These are phyloP conservation scores for Plectropomus leopardus DNA, from an alignment of 2,113 vertebrate genomes.

Conservation along the genomic window DNA sequence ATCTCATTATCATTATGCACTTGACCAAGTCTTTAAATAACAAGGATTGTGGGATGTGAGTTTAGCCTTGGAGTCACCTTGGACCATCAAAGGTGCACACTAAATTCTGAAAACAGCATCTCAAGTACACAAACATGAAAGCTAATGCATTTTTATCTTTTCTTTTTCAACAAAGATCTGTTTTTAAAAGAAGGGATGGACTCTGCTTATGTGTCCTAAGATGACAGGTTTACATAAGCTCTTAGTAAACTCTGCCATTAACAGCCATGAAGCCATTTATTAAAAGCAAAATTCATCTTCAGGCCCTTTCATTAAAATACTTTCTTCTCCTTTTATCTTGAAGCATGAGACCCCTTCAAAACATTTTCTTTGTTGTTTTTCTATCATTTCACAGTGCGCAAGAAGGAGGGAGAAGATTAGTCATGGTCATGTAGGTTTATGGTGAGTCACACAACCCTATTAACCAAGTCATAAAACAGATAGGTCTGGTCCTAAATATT, in stretches of 20 bases:
- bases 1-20: conserved; percentile 5
- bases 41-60: background rate
- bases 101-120: conserved; percentile 26
- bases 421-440: conserved; percentile 34
- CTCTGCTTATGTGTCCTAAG: conserved; percentile 3
- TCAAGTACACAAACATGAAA: conserved; percentile 26
- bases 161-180: background rate
- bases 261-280: conserved; percentile 24
- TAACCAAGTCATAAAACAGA: conserved; percentile 28
- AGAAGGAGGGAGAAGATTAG: conserved; percentile 23
- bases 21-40: conserved; percentile 26
- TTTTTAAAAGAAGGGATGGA: conserved; percentile 6
- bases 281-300: conserved; percentile 26
- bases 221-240: conserved; percentile 43
- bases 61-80: background rate
- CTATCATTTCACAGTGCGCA: conserved; percentile 33
- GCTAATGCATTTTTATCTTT: conserved; percentile 22
- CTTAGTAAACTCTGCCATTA: conserved; percentile 26
- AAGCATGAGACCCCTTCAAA: conserved; percentile 12
- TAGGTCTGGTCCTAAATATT: background rate
- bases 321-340: conserved; percentile 28
- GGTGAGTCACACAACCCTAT: conserved; percentile 25
- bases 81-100: background rate
- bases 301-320: conserved; percentile 42
- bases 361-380: conserved; percentile 15